A percentile compares a stretch with the other conserved stretches of the same genome.
phyloP scores from a whole-genome alignment of 2,888 invertebrate species.

The Aspidapion aeneum region DNA sequence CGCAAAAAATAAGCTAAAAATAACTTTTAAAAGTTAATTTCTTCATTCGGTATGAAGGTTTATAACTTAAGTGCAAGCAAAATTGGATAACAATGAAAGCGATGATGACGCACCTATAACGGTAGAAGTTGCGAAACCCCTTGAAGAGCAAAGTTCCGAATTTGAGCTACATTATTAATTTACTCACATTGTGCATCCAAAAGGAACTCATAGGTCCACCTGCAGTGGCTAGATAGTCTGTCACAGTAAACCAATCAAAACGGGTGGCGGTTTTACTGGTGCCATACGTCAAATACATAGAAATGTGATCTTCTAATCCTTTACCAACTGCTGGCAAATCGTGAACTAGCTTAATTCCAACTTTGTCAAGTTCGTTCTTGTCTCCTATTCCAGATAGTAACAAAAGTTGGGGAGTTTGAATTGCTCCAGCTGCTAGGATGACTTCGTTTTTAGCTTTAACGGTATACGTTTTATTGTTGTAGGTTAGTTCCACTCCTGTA shows the following conservation, averaged over 20 bases:
- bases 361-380: constrained; percentile 53
- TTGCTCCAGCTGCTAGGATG: constrained; percentile 47
- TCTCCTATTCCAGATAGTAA: constrained; percentile 55
- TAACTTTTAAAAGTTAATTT: background rate
- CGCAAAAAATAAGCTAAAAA: background rate
- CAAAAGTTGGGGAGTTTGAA: background rate
- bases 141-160: too few relatives aligned
- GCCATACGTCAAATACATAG: constrained; percentile 47
- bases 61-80: too few relatives aligned
- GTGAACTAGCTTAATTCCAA: constrained; percentile 56
- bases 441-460: constrained; percentile 56
- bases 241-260: constrained; percentile 55
- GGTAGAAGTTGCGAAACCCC: too few relatives aligned
- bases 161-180: too few relatives aligned
- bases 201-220: constrained; percentile 56
- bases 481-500: constrained; percentile 57
- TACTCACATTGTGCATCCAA: constrained; percentile 18
- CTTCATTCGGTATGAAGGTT: background rate
- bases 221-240: constrained; percentile 55
- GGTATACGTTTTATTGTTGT: constrained; percentile 47
- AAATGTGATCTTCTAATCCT: constrained; percentile 56
- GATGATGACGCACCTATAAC: too few relatives aligned
- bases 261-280: constrained; percentile 38
- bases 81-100: too few relatives aligned
- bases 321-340: constrained; percentile 64